Evolutionary conservation across 1,140 invertebrate genomes (phyloP).

Genomic region (Rhagoletis zephyria): DNA sequence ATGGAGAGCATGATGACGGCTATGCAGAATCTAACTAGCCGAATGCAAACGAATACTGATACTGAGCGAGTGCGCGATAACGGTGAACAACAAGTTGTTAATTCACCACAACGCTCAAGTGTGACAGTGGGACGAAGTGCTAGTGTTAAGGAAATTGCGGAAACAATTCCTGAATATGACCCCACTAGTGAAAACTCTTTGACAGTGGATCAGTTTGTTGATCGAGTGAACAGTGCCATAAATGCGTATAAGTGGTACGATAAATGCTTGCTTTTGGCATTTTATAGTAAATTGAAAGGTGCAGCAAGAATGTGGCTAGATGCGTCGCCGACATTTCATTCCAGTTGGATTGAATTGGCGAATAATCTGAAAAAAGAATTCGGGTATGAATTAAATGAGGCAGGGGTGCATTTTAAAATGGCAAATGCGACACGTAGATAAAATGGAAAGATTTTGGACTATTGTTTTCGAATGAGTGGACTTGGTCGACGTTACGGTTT

Average conservation of each 20-base stretch:
- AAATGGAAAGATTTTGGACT: constrained; percentile 52
- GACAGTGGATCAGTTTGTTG: constrained; percentile 47
- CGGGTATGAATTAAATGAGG: background rate
- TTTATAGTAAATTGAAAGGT: constrained; percentile 38
- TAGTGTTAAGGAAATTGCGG: background rate
- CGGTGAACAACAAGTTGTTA: too few species aligned
- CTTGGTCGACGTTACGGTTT: constrained; percentile 33
- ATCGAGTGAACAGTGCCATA: constrained; percentile 39
- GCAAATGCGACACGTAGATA: background rate
- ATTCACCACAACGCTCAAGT: too few species aligned
- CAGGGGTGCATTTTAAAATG: constrained; percentile 5
- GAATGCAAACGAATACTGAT: too few species aligned
- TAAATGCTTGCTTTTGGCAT: constrained; percentile 46
- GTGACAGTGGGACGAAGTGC: too few species aligned
- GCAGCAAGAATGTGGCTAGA: constrained; percentile 51
- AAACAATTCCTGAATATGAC: constrained; percentile 54
- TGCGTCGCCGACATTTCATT: background rate
- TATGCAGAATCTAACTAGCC: too few species aligned
- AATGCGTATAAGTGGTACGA: constrained; percentile 52
- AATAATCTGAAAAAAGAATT: background rate
- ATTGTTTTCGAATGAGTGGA: constrained; percentile 56
- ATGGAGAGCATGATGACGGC: too few species aligned
- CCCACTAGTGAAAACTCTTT: constrained; percentile 42
- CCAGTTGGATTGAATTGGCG: background rate
- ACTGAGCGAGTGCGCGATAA: too few species aligned